Evolutionary conservation across 2,113 vertebrate species (phyloP).

Genomic region (Syngnathus scovelli): DNA sequence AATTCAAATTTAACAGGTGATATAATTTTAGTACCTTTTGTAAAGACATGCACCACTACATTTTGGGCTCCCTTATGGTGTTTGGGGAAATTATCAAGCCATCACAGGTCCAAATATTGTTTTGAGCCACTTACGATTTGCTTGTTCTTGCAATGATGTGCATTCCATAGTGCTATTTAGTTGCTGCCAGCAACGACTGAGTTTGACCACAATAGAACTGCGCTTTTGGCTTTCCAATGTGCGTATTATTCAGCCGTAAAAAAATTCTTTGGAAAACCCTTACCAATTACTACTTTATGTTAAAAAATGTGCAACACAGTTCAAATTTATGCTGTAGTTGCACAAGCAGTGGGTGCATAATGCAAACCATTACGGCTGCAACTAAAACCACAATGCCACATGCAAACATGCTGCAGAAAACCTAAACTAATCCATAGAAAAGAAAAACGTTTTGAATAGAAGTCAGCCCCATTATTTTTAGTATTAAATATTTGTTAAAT

Average conservation of each 20-base stretch:
- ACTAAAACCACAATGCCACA: not conserved
- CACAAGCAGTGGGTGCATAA: not conserved
- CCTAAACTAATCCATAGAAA: not conserved
- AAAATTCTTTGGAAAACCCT: not conserved
- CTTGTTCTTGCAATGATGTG: constrained; percentile 13
- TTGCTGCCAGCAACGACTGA: constrained; percentile 7
- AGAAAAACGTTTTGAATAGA: not conserved
- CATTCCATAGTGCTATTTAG: constrained; percentile 4
- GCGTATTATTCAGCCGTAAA: not conserved
- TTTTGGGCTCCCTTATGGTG: constrained; percentile 30
- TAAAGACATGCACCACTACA: constrained; percentile 16
- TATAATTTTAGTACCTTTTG: constrained; percentile 26
- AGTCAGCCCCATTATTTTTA: not conserved
- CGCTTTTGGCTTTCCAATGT: constrained; percentile 35
- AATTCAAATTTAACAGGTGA: constrained; percentile 31
- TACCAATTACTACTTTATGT: not conserved
- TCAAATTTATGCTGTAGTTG: not conserved
- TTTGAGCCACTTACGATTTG: not conserved
- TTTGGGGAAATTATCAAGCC: constrained; percentile 24
- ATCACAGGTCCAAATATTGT: not conserved
- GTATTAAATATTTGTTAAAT: not conserved
- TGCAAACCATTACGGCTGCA: not conserved
- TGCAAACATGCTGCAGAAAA: not conserved
- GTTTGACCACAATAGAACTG: constrained; percentile 37
- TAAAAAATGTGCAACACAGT: not conserved